Conservation (phyloP, 1,140 invertebrate genomes). For the Centruroides vittatus region DNA sequence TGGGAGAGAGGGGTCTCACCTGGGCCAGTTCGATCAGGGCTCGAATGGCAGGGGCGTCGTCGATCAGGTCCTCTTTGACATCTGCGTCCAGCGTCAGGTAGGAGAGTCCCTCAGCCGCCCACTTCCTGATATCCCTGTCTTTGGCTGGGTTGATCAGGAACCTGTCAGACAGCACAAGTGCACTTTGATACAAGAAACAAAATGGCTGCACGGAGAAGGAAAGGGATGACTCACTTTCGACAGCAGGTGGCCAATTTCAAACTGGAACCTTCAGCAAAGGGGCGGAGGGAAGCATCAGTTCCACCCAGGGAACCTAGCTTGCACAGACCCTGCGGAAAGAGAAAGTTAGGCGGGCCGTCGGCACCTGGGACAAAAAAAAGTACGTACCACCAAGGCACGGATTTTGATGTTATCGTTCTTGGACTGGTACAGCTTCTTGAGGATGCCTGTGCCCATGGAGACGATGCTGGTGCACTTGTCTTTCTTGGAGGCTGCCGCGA, state of each 20-base stretch:
- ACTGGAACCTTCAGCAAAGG: slow-evolving; percentile 89
- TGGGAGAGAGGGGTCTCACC: slow-evolving; percentile 11
- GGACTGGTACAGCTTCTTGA: slow-evolving; percentile 85
- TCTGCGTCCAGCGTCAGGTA: slow-evolving; percentile 96
- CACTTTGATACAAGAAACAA: neutral
- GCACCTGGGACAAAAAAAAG: too few relatives aligned
- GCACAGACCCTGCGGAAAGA: slow-evolving; percentile 57
- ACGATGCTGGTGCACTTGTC: slow-evolving; percentile 89
- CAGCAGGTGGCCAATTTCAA: slow-evolving; percentile 89
- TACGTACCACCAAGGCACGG: slow-evolving; percentile 53
- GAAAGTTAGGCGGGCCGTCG: neutral
- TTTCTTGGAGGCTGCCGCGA: slow-evolving; percentile 92
- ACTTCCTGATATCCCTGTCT: slow-evolving; percentile 76
- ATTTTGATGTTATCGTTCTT: slow-evolving; percentile 76
- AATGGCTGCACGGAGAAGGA: too few relatives aligned
- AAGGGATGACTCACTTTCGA: slow-evolving; percentile 34
- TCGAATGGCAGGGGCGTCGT: slow-evolving; percentile 64
- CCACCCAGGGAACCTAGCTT: slow-evolving; percentile 93
- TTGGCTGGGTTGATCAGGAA: slow-evolving; percentile 77
- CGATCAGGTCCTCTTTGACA: slow-evolving; percentile 91
- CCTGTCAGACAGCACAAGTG: slow-evolving; percentile 26
- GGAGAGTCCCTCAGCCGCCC: slow-evolving; percentile 94
- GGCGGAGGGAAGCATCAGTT: slow-evolving; percentile 81
- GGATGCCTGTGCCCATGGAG: slow-evolving; percentile 76
- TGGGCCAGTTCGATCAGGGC: slow-evolving; percentile 74